Evolutionary conservation across 1,140 invertebrate genomes (phyloP), one percentile per base, ranked within the genome.

Genomic region (Brachionus sp.): DNA sequence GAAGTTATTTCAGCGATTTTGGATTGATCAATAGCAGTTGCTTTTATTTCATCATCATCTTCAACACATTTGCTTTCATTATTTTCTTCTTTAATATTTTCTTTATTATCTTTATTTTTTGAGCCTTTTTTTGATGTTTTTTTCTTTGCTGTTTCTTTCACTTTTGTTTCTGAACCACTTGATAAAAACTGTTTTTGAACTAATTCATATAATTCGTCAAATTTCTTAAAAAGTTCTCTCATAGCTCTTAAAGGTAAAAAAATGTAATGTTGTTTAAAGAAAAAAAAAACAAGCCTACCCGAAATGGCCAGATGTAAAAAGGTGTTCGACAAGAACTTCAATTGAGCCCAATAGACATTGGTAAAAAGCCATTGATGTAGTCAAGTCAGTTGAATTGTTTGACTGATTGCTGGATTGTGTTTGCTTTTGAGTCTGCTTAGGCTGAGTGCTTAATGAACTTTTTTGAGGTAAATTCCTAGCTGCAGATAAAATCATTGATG

Each of bases 311-410:
- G 35, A 37, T 16, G 77, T 1, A 42, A 80, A 80, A 80, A 80
- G 57, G 42, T 80, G 77, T 37, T 80, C 77, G 23, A 80, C 19
- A 3, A 80, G 50, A 13, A 80, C 37, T 44, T 80, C 50, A 29
- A 62, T 16, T 16, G 62, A 66, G 0, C 77, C 77, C 37, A 80
- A 44, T n/a, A 80, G 16, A 35, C 50, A 80, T 35, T 80, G 77
- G 16, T 80, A 80, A 66, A 80, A 66, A 57, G 77, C 50, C 77
- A 62, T 66, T 39, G 62, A 80, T 42, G 62, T 80, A 1, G 46
- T 23, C 6, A 66, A 12, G 5, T 80, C 77, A 25, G 3, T 39
- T 25, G 70, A 75, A n/a, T 19, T 75, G 42, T 44, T 75, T n/a
- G 39, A 25, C 10, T 75, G 23, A 6, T 23, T 46, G 9, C 12